These are phyloP conservation scores for Scopus umbretta DNA, from an alignment of 2,113 vertebrate genomes.

Conservation along the genomic window DNA sequence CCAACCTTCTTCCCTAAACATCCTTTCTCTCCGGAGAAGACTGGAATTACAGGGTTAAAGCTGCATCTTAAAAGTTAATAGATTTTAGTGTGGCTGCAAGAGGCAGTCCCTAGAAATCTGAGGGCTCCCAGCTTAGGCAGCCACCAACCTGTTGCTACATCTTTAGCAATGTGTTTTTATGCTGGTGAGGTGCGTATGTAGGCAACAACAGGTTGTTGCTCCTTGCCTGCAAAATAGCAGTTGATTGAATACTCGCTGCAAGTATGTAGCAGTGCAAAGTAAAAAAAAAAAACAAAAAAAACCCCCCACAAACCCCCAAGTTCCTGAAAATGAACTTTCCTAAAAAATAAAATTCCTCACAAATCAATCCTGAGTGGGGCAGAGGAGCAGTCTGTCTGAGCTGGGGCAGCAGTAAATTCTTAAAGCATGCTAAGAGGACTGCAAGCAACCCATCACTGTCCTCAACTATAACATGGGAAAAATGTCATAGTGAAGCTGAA, in stretches of 20 bases:
- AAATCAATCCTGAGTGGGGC: background rate
- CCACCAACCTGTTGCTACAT: accelerated
- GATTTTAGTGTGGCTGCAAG: background rate
- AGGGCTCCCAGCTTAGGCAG: background rate
- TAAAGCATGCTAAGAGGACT: background rate
- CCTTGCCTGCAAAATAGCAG: background rate
- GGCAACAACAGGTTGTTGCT: background rate
- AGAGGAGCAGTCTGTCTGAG: background rate
- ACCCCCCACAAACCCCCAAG: background rate
- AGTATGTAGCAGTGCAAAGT: background rate
- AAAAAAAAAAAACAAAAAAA: background rate
- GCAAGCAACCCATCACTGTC: background rate
- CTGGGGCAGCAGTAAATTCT: background rate
- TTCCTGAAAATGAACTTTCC: background rate
- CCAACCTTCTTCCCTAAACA: background rate
- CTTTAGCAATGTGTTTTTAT: background rate
- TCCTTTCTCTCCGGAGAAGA: background rate
- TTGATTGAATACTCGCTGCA: background rate
- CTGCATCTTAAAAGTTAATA: background rate
- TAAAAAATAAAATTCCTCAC: background rate
- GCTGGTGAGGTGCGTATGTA: background rate
- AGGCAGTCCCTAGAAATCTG: background rate
- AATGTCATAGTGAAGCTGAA: background rate
- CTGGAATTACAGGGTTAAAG: background rate
- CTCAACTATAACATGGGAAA: background rate